Evolutionary conservation across 2,888 invertebrate species (phyloP), one percentile per base, ranked within the genome.

Genomic region (Trisateles emortualis): DNA sequence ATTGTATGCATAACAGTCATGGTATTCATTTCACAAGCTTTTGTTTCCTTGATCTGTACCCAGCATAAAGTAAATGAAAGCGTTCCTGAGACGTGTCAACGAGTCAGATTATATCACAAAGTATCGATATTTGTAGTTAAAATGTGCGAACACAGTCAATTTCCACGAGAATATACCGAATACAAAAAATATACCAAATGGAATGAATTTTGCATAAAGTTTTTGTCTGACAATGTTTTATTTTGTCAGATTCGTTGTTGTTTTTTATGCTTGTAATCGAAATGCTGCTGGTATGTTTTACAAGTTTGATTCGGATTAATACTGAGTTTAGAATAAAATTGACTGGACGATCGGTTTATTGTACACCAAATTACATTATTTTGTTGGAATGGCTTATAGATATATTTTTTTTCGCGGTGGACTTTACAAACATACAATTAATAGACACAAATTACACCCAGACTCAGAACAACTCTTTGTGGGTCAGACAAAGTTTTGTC

Each of bases 1-100:
- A n/a, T n/a, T n/a, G n/a, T n/a, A n/a, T n/a, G n/a, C n/a, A n/a
- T n/a, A n/a, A n/a, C n/a, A n/a, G n/a, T n/a, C n/a, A n/a, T n/a
- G n/a, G n/a, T n/a, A n/a, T n/a, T n/a, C n/a, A n/a, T n/a, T n/a
- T n/a, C n/a, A n/a, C n/a, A n/a, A n/a, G n/a, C n/a, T n/a, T n/a
- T n/a, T n/a, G n/a, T n/a, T n/a, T n/a, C n/a, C n/a, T n/a, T n/a
- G n/a, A n/a, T n/a, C n/a, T n/a, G n/a, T n/a, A n/a, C n/a, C n/a
- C n/a, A n/a, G n/a, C n/a, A n/a, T n/a, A n/a, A n/a, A 69, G 66
- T 72, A 78, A 79, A 79, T 79, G 68, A 70, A 68, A 53, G 57
- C 63, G 64, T 67, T 69, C 56, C 64, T 51, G 35, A 40, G 30
- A 54, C 66, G 59, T 70, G 76, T 75, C 78, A 71, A 71, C 58